Evolutionary conservation across 2,888 invertebrate genomes (phyloP), one percentile per base, ranked within the genome.

Genomic region (Epistrophella euchroma): DNA sequence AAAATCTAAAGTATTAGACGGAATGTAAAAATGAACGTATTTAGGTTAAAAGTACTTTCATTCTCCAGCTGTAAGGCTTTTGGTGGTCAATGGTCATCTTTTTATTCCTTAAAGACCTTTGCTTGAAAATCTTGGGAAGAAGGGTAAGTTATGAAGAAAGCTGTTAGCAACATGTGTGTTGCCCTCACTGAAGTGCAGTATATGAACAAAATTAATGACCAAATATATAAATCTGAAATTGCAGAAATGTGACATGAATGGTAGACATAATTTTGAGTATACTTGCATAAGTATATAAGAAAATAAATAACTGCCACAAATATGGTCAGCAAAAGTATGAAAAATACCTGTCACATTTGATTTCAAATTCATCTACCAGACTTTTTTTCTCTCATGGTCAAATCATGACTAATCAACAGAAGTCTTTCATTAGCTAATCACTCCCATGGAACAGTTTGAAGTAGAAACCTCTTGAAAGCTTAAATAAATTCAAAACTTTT

Each of bases 161-260:
- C 66, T 81, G 81, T 86, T 81, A 81, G 77, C 70, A 81, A 74
- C 85, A 81, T 77, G 73, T 85, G 76, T 76, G 76, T 55, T 68
- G 60, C 71, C 66, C 76, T 72, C 66, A 80, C 81, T 86, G 55
- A 77, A 86, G 68, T 85, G 84, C 80, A 80, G 76, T 79, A 75
- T 75, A 13, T 32, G 68, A 78, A 66, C 62, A 68, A 62, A 37
- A 84, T 45, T 52, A 75, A 75, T 81, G 4, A 6, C n/a, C 15
- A 25, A 62, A 43, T 22, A 32, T 32, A 47, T 13, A 6, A 15
- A 19, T 19, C 0, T 70, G 56, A 81, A 77, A 85, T 73, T 77
- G 85, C 62, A 10, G 40, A 85, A 81, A 77, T 62, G n/a, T 45
- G 28, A 64, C 28, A 43, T 43, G 11, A 85, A 85, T 68, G 72